A percentile compares a stretch with the other conserved stretches of the same genome.
phyloP scores from a whole-genome alignment of 2,797 vertebrate species.

The Galaxias olidus region DNA sequence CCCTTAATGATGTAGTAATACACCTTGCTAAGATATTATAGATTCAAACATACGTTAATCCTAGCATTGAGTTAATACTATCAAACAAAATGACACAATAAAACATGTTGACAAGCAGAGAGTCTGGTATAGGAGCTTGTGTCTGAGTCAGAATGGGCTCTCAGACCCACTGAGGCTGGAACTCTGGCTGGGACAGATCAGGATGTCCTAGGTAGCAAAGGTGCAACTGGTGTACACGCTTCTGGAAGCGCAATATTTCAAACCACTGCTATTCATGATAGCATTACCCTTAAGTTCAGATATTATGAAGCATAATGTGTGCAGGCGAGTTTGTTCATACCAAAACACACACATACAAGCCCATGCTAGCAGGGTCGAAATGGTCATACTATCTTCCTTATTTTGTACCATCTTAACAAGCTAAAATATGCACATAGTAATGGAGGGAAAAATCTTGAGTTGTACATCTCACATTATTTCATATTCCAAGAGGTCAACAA shows the following conservation, averaged over 20 bases:
- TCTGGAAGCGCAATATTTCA: slow-evolving; percentile 62
- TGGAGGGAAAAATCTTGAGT: slow-evolving; percentile 11
- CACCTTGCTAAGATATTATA: slow-evolving; percentile 61
- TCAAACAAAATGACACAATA: slow-evolving; percentile 37
- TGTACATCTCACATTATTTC: slow-evolving; percentile 18
- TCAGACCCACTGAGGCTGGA: slow-evolving; percentile 24
- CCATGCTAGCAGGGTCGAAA: slow-evolving; percentile 9
- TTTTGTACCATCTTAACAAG: slow-evolving; percentile 33
- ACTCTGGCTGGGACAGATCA: slow-evolving; percentile 39
- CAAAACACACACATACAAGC: neutral
- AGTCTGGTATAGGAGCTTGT: slow-evolving; percentile 24
- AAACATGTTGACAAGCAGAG: too few relatives aligned
- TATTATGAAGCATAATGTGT: slow-evolving; percentile 38
- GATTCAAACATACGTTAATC: slow-evolving; percentile 28
- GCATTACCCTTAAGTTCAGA: slow-evolving; percentile 48
- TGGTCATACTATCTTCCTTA: slow-evolving; percentile 34
- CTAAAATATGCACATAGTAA: slow-evolving; percentile 24
- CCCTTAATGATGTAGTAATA: slow-evolving; percentile 88
- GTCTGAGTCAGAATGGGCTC: slow-evolving; percentile 39
- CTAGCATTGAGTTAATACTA: slow-evolving; percentile 2
- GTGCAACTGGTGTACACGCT: slow-evolving; percentile 54
- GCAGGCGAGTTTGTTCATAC: neutral
- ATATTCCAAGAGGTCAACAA: slow-evolving; percentile 62
- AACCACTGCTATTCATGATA: slow-evolving; percentile 46
- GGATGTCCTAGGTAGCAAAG: slow-evolving; percentile 49